Evolutionary conservation across 2,888 invertebrate genomes (phyloP).

Genomic region (Thereva nobilitata): DNA sequence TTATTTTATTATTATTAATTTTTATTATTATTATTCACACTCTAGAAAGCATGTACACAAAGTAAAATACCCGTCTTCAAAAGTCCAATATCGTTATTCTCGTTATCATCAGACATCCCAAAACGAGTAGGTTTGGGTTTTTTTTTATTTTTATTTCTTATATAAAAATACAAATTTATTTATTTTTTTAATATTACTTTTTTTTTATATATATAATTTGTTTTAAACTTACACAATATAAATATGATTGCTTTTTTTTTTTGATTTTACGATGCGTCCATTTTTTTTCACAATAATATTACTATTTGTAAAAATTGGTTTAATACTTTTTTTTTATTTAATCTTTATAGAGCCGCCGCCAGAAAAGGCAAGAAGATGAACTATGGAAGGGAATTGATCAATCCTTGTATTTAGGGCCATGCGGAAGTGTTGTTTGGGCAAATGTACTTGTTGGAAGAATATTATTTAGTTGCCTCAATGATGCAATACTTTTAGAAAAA

Average conservation of each 20-base stretch:
- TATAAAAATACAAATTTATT: neutral
- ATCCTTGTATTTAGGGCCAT: conserved; percentile 55
- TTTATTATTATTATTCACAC: neutral
- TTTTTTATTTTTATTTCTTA: conserved; percentile 19
- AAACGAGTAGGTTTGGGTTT: conserved; percentile 39
- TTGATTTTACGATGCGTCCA: neutral
- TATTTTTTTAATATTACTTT: conserved; percentile 1
- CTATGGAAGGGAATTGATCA: conserved; percentile 58
- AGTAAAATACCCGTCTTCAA: conserved; percentile 51
- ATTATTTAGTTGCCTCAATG: conserved; percentile 53
- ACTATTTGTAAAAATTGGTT: neutral
- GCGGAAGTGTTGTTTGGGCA: conserved; percentile 57
- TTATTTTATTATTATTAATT: conserved; percentile 12
- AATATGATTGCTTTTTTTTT: no score
- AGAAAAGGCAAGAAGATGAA: conserved; percentile 54
- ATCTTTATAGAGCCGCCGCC: conserved; percentile 51
- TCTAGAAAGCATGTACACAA: conserved; percentile 53
- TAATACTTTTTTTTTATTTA: neutral
- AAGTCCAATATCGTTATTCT: conserved; percentile 37
- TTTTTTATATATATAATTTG: neutral
- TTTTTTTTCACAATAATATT: neutral
- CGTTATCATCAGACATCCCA: conserved; percentile 40
- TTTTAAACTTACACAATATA: neutral
- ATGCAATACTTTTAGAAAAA: conserved; percentile 49
- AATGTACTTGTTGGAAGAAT: conserved; percentile 56